phyloP scores from a whole-genome alignment of 2,797 vertebrate species.

The Brachyalestes nurse region DNA sequence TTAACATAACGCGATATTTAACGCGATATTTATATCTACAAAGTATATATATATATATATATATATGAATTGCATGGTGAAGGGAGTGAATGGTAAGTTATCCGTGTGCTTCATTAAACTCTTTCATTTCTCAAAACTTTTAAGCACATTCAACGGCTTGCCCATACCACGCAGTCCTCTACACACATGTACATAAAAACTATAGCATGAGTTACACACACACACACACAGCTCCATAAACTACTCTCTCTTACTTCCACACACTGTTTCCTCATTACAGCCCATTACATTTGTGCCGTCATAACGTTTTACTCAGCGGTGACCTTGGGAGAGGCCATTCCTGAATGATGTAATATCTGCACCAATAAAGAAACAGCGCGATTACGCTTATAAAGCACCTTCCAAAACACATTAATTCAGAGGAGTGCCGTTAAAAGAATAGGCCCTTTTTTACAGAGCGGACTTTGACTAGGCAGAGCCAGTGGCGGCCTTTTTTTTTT shows the following conservation, averaged over 20 bases:
- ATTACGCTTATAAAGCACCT: slow-evolving; percentile 31
- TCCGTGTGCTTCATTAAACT: too few species aligned
- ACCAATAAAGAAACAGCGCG: slow-evolving; percentile 38
- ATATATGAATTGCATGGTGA: too few species aligned
- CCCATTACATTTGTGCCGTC: slow-evolving; percentile 13
- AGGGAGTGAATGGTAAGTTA: too few species aligned
- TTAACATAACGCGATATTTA: too few species aligned
- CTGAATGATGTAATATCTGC: slow-evolving; percentile 49
- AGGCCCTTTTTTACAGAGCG: slow-evolving; percentile 40
- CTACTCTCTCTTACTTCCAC: background rate
- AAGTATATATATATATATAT: too few species aligned
- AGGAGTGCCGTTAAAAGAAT: slow-evolving; percentile 45
- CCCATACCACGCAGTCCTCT: too few species aligned
- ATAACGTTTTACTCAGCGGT: slow-evolving; percentile 39
- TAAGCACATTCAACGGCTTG: too few species aligned
- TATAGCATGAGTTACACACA: too few species aligned
- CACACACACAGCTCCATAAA: background rate
- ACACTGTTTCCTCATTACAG: slow-evolving; percentile 46
- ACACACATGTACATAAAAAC: too few species aligned
- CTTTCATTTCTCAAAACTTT: too few species aligned
- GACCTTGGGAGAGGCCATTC: slow-evolving; percentile 40
- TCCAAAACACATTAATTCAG: slow-evolving; percentile 42
- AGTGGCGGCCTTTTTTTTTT: slow-evolving; percentile 3
- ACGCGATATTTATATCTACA: too few species aligned
- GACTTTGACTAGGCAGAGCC: slow-evolving; percentile 25